Conservation (phyloP, 2,113 vertebrate genomes). For the Gallinago jamesoni region DNA sequence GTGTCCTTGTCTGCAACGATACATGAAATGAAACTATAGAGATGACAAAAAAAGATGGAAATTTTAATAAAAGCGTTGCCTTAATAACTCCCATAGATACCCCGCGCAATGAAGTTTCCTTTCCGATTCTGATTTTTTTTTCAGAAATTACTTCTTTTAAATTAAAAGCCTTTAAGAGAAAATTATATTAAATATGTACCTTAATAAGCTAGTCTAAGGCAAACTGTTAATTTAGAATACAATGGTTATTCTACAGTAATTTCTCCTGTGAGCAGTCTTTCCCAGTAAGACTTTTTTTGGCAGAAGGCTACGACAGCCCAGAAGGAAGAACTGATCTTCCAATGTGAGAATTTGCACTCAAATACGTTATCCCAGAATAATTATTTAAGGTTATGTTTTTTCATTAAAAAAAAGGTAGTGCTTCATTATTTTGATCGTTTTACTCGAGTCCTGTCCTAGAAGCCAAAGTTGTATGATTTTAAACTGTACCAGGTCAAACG, state of each 20-base stretch:
- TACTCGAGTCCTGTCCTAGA: background rate
- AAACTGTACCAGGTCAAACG: background rate
- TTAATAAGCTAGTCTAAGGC: background rate
- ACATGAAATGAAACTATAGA: background rate
- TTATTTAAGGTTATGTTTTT: background rate
- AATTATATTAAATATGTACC: background rate
- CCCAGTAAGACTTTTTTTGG: background rate
- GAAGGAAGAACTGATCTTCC: background rate
- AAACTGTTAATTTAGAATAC: background rate
- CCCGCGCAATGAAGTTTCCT: background rate
- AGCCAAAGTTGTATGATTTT: background rate
- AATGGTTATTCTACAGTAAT: background rate
- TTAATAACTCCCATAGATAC: background rate
- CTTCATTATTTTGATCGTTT: background rate
- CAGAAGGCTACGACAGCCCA: background rate
- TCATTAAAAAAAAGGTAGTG: background rate
- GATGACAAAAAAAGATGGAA: background rate
- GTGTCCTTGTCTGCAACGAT: conserved; percentile 86
- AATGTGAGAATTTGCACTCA: rapidly evolving
- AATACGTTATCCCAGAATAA: background rate
- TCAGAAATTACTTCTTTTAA: background rate
- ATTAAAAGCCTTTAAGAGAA: background rate
- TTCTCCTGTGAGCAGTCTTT: background rate
- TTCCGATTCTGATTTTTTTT: background rate
- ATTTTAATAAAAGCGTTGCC: background rate